Evolutionary conservation across 2,888 invertebrate species (phyloP).

Genomic region (Alsophila aescularia): DNA sequence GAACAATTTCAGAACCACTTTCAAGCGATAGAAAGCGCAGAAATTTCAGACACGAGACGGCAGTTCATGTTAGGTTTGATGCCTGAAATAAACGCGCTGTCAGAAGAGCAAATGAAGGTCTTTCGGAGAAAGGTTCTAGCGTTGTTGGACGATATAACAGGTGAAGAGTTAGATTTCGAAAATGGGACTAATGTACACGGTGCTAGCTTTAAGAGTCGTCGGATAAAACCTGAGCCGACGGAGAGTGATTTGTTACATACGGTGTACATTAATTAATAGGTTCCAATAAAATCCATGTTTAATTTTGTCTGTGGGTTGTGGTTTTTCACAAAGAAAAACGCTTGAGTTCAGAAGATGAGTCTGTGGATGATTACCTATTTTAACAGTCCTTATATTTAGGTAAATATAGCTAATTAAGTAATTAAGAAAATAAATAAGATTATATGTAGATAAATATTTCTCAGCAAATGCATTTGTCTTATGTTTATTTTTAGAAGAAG

Average conservation of each 20-base stretch:
- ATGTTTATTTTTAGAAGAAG: too few relatives aligned
- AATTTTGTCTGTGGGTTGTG: too few relatives aligned
- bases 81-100: conserved; percentile 52
- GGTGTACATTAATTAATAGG: conserved; percentile 2
- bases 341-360: too few relatives aligned
- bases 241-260: background rate
- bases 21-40: conserved; percentile 36
- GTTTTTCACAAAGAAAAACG: too few relatives aligned
- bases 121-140: conserved; percentile 53
- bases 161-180: conserved; percentile 27
- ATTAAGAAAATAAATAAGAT: too few relatives aligned
- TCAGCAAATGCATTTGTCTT: too few relatives aligned
- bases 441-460: too few relatives aligned
- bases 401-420: too few relatives aligned
- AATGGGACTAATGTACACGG: background rate
- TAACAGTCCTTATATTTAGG: too few relatives aligned
- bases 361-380: too few relatives aligned
- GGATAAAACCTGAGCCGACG: conserved; percentile 15
- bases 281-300: too few relatives aligned
- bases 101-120: conserved; percentile 51
- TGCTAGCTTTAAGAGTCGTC: background rate
- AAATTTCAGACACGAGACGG: conserved; percentile 29
- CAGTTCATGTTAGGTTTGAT: conserved; percentile 51
- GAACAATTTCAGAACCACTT: conserved; percentile 2
- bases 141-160: conserved; percentile 49